Conservation (phyloP, 1,140 invertebrate genomes). For the Papilio aristodemus region DNA sequence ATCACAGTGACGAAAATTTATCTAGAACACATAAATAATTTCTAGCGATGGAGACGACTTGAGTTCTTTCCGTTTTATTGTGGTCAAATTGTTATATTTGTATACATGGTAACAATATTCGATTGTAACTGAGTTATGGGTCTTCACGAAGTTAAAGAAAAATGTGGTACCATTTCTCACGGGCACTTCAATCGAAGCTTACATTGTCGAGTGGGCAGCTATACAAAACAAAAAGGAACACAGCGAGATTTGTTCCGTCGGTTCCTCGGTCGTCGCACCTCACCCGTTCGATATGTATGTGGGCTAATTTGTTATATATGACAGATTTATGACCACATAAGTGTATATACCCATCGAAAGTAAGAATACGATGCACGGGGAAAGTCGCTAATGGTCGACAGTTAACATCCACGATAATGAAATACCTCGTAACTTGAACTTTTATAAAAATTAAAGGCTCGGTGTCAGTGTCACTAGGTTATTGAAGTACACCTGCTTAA, state of each 20-base stretch:
- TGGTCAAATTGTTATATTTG: background rate
- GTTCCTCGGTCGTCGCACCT: conserved; percentile 43
- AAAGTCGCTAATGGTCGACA: conserved; percentile 55
- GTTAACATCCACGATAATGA: conserved; percentile 48
- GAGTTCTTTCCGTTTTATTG: background rate
- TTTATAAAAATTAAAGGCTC: conserved; percentile 34
- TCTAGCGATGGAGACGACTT: too few species aligned
- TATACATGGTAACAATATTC: background rate
- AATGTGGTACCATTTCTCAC: conserved; percentile 47
- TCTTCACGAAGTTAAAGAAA: conserved; percentile 23
- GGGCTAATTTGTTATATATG: conserved; percentile 59
- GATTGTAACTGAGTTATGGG: conserved; percentile 11
- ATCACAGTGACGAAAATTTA: too few species aligned
- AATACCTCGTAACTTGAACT: conserved; percentile 47
- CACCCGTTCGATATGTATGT: conserved; percentile 41
- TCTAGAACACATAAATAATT: too few species aligned
- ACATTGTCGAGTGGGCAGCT: conserved; percentile 48
- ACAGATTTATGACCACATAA: conserved; percentile 61
- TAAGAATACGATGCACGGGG: conserved; percentile 40
- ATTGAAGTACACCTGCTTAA: conserved; percentile 34
- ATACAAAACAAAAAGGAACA: conserved; percentile 53
- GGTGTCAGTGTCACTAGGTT: conserved; percentile 38
- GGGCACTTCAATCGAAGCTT: conserved; percentile 42
- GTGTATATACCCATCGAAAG: conserved; percentile 44
- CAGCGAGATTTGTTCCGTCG: conserved; percentile 56